Conservation (phyloP, 2,888 invertebrate species). For the Cheilosia pagana region DNA sequence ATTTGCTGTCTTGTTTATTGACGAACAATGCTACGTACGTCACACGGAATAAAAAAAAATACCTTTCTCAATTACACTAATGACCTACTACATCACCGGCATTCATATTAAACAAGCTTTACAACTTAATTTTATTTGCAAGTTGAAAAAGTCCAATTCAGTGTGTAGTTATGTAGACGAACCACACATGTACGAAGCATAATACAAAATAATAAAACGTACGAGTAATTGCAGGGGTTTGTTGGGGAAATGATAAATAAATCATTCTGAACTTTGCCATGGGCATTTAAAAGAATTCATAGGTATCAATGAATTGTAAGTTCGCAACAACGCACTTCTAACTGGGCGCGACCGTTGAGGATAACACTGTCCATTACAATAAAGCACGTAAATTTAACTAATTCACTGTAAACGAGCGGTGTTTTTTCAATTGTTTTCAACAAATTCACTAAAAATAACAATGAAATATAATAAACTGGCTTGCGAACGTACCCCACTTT, state of each 20-base stretch:
- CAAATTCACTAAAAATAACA: neutral
- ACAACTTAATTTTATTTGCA: no score
- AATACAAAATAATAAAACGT: neutral
- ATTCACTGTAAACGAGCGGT: neutral
- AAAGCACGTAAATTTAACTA: neutral
- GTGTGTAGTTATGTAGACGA: no score
- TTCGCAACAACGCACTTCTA: conserved; percentile 2
- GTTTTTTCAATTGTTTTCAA: neutral
- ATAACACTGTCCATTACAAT: neutral
- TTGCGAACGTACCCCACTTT: conserved; percentile 9
- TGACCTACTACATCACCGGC: no score
- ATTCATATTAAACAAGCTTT: no score
- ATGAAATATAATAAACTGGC: neutral
- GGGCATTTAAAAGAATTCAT: neutral
- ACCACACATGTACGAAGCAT: neutral
- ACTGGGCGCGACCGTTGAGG: neutral
- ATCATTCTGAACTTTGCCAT: conserved; percentile 44
- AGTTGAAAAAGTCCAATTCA: no score
- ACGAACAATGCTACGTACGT: no score
- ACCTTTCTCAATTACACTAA: no score
- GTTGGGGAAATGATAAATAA: neutral
- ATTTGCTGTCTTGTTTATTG: no score
- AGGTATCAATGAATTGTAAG: neutral
- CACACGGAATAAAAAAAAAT: no score
- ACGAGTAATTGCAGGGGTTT: neutral